Conservation (phyloP, 2,797 vertebrate species). For the Hirundo rustica region DNA sequence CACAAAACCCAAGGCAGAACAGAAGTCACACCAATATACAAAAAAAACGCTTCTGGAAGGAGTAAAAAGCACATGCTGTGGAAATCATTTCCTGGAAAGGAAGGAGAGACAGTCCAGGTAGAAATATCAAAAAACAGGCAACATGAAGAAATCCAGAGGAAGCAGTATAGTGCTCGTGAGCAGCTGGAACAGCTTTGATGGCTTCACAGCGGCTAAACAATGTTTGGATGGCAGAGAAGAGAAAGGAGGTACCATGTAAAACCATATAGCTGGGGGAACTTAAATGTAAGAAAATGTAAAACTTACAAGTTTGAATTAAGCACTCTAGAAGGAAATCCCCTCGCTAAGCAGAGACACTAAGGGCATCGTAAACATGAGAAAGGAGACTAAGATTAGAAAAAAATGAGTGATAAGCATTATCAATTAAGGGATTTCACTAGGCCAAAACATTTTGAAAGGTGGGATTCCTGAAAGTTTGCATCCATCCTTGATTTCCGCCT, state of each 20-base stretch:
- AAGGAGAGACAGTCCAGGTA: not conserved
- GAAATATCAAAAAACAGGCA: not conserved
- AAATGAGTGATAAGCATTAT: not conserved
- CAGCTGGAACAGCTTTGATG: not conserved
- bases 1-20: not conserved
- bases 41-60: not conserved
- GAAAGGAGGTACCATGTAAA: not conserved
- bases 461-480: not conserved
- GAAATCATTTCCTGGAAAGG: not conserved
- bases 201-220: not conserved
- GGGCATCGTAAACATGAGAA: not conserved
- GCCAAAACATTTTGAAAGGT: not conserved
- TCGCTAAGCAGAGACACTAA: not conserved
- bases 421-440: not conserved
- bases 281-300: not conserved
- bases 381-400: not conserved
- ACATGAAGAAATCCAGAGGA: not conserved
- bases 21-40: not conserved
- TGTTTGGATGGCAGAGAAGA: not conserved
- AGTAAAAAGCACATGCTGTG: not conserved
- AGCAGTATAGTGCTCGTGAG: not conserved
- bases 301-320: not conserved
- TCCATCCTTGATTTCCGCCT: not conserved
- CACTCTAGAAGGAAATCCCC: not conserved
- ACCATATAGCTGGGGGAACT: not conserved